phyloP scores from a whole-genome alignment of 2,113 vertebrate species.

The Steatornis caripensis region DNA sequence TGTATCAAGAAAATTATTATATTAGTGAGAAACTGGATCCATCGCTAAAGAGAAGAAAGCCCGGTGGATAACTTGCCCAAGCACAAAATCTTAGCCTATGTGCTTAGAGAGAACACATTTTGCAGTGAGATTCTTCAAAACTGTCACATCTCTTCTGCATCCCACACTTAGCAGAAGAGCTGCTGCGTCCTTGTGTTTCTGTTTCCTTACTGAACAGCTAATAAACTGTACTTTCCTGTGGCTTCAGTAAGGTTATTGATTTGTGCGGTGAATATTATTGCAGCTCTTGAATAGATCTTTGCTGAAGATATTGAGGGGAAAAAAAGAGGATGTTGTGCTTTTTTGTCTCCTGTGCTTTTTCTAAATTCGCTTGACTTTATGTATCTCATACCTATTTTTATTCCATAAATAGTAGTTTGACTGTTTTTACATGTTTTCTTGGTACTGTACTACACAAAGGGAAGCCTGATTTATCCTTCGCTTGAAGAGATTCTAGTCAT shows the following conservation, averaged over 20 bases:
- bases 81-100: not conserved
- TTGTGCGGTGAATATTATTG: not conserved
- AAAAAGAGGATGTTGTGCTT: fast-evolving
- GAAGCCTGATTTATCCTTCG: not conserved
- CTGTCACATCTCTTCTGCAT: not conserved
- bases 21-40: not conserved
- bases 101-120: not conserved
- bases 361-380: not conserved
- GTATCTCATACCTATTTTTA: not conserved
- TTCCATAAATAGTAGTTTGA: not conserved
- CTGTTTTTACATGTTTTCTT: not conserved
- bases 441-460: not conserved
- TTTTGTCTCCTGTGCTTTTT: not conserved
- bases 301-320: not conserved
- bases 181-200: not conserved
- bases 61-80: not conserved
- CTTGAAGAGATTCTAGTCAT: not conserved
- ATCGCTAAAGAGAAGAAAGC: not conserved
- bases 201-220: not conserved
- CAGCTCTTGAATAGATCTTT: not conserved
- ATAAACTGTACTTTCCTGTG: not conserved
- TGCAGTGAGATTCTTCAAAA: not conserved
- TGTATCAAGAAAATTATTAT: not conserved
- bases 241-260: not conserved
- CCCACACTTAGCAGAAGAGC: not conserved